Evolutionary conservation across 2,113 vertebrate species (phyloP), one percentile per base, ranked within the genome.

Genomic region (Sander lucioperca): DNA sequence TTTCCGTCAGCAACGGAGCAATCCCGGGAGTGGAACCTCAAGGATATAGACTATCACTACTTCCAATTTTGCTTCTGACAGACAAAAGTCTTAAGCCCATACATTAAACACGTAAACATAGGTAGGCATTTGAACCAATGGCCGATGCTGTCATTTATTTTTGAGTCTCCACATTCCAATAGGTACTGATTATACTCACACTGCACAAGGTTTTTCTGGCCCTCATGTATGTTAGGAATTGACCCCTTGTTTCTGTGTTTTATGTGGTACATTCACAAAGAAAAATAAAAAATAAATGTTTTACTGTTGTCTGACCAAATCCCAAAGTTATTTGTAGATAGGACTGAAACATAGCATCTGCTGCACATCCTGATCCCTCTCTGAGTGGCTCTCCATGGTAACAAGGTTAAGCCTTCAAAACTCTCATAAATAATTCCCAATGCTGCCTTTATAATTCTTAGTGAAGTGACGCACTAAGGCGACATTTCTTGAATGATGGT

Each of bases 371-470:
- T 68, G 47, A 30, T 50, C 65, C 47, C 4, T 54, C 64, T 59
- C 64, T 59, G 27, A 59, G 57, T 78, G 75, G 63, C 36, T 43
- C 30, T 27, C 8, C 1, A 6, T n/a, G 25, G 4, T 30, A 21
- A 48, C 8, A 2, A 23, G 43, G 66, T 69, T 45, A 12, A 47
- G 53, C 68, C 27, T 68, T 50, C 39, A 63, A 14, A 57, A 70
- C 50, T 30, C 39, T 73, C n/a, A 12, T 59, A 30, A 53, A 74
- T 62, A 61, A 66, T 73, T 67, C 23, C 58, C 33, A 72, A 47
- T 39, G 59, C 61, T 80, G 58, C 25, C 23, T 43, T 10, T 58
- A 51, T 58, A 53, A n/a, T 56, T 72, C n/a, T 58, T 2, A 54
- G 45, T 36, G 43, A 27, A 43, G 43, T 50, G 64, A 59, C 47